Evolutionary conservation across 2,797 vertebrate species (phyloP), one percentile per base, ranked within the genome.

Genomic region (Hyperoplus lanceolatus): DNA sequence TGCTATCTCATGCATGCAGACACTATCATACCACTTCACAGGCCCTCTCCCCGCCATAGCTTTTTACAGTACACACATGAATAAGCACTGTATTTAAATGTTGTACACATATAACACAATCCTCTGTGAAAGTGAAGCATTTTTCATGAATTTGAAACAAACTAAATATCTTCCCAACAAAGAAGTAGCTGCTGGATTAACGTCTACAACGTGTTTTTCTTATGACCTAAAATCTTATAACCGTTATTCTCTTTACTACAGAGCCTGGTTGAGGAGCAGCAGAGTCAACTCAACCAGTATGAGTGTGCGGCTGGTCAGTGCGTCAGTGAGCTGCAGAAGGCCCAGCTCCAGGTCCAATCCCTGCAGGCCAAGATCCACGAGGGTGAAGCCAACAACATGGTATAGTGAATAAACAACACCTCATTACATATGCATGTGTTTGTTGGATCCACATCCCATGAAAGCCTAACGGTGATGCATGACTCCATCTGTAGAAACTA

Each of bases 341-440:
- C 95, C 73, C 96, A 97, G 90, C 95, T 97, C 29, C 96, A 97
- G 85, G 94, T 96, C 63, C 94, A 96, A 16, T 92, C 93, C 63
- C 90, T 96, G 79, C 96, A 97, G 87, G 95, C 93, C 68, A 97
- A 97, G 93, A 91, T 97, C 88, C 95, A 96, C 21, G 93, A 97
- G 59, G 95, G 92, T 0, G 96, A 97, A 85, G 90, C 94, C 89
- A 94, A 95, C 88, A 98, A 97, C 81, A 96, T 97, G 97, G 98
- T 99, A 94, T 1, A 60, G 1, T 45, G 7, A n/a, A 4, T 14
- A 12, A n/a, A 70, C 50, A 55, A n/a, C 1, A 0, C 21, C 21
- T 64, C 4, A 39, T 16, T 51, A n/a, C 38, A 21, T 10, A 36
- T 48, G 4, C 1, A 13, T 54, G 4, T 48, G 16, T 60, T 76